phyloP scores from a whole-genome alignment of 2,113 vertebrate species.

The Alectura lathami region DNA sequence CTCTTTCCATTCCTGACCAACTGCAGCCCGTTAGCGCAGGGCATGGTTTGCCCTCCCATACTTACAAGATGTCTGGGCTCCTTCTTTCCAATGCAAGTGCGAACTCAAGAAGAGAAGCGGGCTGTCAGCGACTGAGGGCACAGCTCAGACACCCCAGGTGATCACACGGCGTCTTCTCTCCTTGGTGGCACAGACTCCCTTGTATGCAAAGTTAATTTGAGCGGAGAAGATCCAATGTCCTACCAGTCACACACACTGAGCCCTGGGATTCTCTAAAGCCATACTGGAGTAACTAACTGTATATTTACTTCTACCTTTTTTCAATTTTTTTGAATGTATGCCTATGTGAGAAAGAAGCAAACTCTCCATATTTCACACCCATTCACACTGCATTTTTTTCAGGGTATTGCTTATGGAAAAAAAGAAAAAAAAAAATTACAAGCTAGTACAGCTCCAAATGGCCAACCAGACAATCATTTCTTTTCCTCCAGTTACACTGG shows the following conservation, averaged over 20 bases:
- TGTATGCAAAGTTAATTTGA: neutral
- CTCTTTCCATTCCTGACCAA: neutral
- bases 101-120: neutral
- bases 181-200: slow-evolving; percentile 7
- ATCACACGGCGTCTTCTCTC: slow-evolving; percentile 38
- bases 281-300: slow-evolving; percentile 2
- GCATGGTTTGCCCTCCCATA: slow-evolving; percentile 31
- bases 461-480: slow-evolving; percentile 13
- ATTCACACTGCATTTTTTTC: slow-evolving; percentile 18
- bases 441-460: slow-evolving; percentile 52
- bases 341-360: slow-evolving; percentile 14
- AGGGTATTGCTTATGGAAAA: slow-evolving; percentile 26
- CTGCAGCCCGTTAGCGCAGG: neutral
- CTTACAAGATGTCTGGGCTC: slow-evolving; percentile 51
- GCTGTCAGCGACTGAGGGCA: neutral
- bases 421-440: slow-evolving; percentile 29
- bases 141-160: slow-evolving; percentile 5
- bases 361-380: slow-evolving; percentile 19
- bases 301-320: slow-evolving; percentile 25
- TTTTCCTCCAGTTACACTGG: slow-evolving; percentile 4
- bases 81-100: slow-evolving; percentile 12
- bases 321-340: neutral
- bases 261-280: slow-evolving; percentile 25
- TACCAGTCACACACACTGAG: slow-evolving; percentile 11
- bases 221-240: neutral